A percentile compares a stretch with the other conserved stretches of the same genome.
Conservation (phyloP, 2,888 invertebrate genomes). For the Mystacides longicornis region DNA sequence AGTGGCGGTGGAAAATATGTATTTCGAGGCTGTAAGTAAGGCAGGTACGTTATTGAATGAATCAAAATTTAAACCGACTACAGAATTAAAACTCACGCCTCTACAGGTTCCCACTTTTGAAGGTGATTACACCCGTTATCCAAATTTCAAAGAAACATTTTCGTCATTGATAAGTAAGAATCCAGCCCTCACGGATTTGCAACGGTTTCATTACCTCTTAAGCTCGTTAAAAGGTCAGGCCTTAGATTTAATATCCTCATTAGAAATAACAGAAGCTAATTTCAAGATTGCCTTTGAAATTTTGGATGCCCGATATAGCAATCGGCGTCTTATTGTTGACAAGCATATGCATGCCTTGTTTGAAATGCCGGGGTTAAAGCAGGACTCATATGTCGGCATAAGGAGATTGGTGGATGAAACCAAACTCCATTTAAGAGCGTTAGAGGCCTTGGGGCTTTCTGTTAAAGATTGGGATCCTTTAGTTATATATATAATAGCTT, state of each 20-base stretch:
- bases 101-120: neutral
- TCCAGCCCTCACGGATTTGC: neutral
- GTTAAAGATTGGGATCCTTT: neutral
- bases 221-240: too few relatives aligned
- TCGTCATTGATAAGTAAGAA: neutral
- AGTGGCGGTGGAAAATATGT: neutral
- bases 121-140: neutral
- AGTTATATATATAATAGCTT: neutral
- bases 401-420: neutral
- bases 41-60: neutral
- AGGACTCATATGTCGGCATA: neutral
- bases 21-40: neutral
- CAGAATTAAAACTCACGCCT: neutral
- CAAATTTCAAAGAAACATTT: neutral
- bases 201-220: neutral
- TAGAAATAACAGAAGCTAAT: neutral
- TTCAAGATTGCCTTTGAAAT: neutral
- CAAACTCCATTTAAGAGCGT: neutral
- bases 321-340: neutral
- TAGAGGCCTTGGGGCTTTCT: neutral
- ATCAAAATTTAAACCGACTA: neutral
- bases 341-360: neutral
- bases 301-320: neutral
- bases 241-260: neutral
- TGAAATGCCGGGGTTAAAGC: neutral